Percentiles rank a stretch among this genome's conserved stretches.
Conservation (phyloP, 2,888 invertebrate species). For the Tenthredo distinguenda region DNA sequence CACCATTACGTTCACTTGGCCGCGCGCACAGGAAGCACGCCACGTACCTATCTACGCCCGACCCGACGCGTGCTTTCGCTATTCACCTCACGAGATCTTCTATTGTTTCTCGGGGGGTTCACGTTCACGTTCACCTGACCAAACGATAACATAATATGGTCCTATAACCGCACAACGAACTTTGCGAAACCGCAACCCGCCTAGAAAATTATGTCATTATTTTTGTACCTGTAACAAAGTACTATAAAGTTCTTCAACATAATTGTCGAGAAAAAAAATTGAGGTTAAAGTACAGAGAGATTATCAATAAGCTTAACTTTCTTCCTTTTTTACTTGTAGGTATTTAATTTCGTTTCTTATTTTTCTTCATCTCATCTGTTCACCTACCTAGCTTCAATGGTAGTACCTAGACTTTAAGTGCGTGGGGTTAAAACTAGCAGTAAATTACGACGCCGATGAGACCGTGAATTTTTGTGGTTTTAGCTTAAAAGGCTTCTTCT, state of each 20-base stretch:
- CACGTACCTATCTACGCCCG: not conserved
- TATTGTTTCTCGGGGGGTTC: slow-evolving; percentile 61
- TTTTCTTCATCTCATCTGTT: not conserved
- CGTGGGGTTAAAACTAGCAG: slow-evolving; percentile 36
- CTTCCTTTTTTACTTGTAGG: not conserved
- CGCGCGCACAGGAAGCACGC: slow-evolving; percentile 40
- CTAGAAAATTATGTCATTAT: too few relatives aligned
- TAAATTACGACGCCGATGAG: slow-evolving; percentile 18
- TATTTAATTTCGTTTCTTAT: not conserved
- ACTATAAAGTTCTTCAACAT: not conserved
- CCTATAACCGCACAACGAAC: not conserved
- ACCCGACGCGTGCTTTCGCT: slow-evolving; percentile 59
- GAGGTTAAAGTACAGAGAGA: not conserved
- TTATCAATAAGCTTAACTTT: not conserved
- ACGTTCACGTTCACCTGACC: slow-evolving; percentile 49
- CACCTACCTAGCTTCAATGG: too few relatives aligned
- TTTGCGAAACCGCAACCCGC: not conserved
- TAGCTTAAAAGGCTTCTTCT: slow-evolving; percentile 51
- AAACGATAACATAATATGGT: too few relatives aligned
- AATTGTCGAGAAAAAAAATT: not conserved
- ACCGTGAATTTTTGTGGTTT: slow-evolving; percentile 40
- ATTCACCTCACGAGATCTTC: slow-evolving; percentile 70
- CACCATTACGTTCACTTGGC: slow-evolving; percentile 37
- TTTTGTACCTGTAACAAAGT: too few relatives aligned
- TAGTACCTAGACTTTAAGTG: slow-evolving; percentile 1